Conservation (phyloP, 2,797 vertebrate species). For the Phrynocephalus forsythii region DNA sequence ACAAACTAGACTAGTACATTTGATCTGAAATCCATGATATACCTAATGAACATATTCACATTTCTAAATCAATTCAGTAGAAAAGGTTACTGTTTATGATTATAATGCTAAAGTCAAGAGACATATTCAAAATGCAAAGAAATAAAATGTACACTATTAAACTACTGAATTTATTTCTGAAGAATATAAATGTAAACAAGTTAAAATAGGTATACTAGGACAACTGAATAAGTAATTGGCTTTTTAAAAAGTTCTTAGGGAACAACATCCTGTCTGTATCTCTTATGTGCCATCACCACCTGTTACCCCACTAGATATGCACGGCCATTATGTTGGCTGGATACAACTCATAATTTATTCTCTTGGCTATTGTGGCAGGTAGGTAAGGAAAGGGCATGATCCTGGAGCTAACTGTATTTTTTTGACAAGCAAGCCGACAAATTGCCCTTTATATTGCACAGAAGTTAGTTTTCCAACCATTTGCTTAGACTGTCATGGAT, state of each 20-base stretch:
- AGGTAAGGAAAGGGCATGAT: neutral
- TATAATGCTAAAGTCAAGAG: neutral
- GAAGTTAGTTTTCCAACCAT: neutral
- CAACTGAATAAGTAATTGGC: neutral
- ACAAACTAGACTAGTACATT: conserved; percentile 55
- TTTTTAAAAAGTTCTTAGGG: neutral
- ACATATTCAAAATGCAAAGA: neutral
- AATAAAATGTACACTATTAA: neutral
- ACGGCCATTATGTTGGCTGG: neutral
- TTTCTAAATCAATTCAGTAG: neutral
- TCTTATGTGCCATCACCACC: neutral
- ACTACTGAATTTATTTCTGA: neutral
- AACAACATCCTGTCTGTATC: neutral
- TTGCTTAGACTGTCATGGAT: neutral
- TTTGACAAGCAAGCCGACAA: neutral
- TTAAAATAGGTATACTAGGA: neutral
- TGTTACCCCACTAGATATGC: neutral
- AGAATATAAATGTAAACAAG: neutral
- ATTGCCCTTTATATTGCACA: neutral
- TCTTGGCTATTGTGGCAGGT: neutral
- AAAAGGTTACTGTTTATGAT: neutral
- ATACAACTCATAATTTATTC: neutral
- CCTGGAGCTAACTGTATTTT: neutral
- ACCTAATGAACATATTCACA: neutral
- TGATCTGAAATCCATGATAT: conserved; percentile 18